Base-by-base conservation (phyloP, 2,113 vertebrate genomes). In the Oreochromis tanganicae region DNA sequence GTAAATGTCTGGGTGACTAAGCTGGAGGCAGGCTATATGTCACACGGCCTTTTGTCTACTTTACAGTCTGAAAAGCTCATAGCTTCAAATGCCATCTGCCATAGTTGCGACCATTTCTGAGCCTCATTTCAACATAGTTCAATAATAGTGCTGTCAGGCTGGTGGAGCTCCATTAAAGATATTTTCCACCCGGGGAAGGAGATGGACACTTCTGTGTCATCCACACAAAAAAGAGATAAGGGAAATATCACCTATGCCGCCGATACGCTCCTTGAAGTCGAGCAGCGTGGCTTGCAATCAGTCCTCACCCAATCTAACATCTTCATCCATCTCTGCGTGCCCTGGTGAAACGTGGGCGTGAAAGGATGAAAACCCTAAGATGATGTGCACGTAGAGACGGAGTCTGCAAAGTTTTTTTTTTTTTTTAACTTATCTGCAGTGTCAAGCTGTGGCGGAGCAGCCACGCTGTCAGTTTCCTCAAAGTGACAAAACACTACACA, bases 21-120 rank as follows among this genome's bases (percentile, higher is more conserved):
- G 17, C 38, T 66, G 24, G 32, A 84, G 59, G 19, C 8, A 16
- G 85, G 71, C 78, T 90, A 88, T 87, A 68, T 75, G 84, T 92
- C 90, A 88, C 48, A 16, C 5, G 36, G 80, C 59, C 89, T 85
- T 94, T 92, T 89, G 87, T 92, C 90, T 83, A 71, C 56, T 80
- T 78, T 86, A 61, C 46, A 80, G 63, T 61, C 82, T 87, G 80
- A 88, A 84, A 87, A 80, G 61, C 71, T 82, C 82, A 90, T 84
- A 48, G 87, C 80, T 92, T 92, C 34, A 84, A 92, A 93, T 87
- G 86, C 85, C 84, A 81, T 93, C 90, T 90, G 80, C 85, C 83
- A 83, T 75, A 88, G 73, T n/a, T 80, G 81, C 4, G 7, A 85
- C 85, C 32, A 75, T 91, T 86, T 92, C 85, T 88, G 82, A 91